Percentiles rank a stretch among this genome's conserved stretches.
These are phyloP conservation scores for Drosophila fulvimacula DNA, from an alignment of 2,888 invertebrate genomes.

Conservation along the genomic window DNA sequence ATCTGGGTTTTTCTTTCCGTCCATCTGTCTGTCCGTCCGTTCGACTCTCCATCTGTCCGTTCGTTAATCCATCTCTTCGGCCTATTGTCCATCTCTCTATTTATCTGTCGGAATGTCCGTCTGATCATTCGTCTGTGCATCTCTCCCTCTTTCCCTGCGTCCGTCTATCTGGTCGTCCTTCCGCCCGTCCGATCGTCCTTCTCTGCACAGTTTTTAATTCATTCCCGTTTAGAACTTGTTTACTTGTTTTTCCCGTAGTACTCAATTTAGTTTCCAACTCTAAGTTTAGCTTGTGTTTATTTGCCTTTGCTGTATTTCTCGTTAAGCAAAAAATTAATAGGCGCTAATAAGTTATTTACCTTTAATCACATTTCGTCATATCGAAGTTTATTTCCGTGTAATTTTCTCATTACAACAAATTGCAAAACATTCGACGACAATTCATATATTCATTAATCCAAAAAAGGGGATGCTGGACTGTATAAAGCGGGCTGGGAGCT, in stretches of 20 bases:
- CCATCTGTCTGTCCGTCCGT: too few relatives aligned
- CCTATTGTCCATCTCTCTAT: neutral
- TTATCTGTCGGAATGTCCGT: neutral
- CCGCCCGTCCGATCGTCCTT: too few relatives aligned
- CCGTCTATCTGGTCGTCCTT: too few relatives aligned
- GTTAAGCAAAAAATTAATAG: conserved; percentile 1
- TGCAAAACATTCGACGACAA: conserved; percentile 37
- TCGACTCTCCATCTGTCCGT: neutral
- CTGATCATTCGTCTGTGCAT: neutral
- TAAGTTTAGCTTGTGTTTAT: conserved; percentile 26
- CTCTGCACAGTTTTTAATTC: too few relatives aligned
- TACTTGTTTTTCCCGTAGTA: neutral
- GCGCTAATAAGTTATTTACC: conserved; percentile 27
- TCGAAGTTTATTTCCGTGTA: conserved; percentile 41
- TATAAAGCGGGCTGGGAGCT: neutral
- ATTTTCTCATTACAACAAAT: conserved; percentile 16
- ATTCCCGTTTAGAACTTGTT: neutral
- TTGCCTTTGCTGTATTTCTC: conserved; percentile 10
- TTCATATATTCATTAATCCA: neutral
- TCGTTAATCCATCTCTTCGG: neutral
- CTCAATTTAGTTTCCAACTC: neutral
- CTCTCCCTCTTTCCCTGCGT: neutral
- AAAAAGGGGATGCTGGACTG: neutral
- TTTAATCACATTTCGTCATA: conserved; percentile 44
- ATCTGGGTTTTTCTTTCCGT: too few relatives aligned